Percentiles rank a stretch among this genome's conserved stretches.
These are phyloP conservation scores for Eulithis prunata DNA, from an alignment of 2,888 invertebrate species.

Conservation along the genomic window DNA sequence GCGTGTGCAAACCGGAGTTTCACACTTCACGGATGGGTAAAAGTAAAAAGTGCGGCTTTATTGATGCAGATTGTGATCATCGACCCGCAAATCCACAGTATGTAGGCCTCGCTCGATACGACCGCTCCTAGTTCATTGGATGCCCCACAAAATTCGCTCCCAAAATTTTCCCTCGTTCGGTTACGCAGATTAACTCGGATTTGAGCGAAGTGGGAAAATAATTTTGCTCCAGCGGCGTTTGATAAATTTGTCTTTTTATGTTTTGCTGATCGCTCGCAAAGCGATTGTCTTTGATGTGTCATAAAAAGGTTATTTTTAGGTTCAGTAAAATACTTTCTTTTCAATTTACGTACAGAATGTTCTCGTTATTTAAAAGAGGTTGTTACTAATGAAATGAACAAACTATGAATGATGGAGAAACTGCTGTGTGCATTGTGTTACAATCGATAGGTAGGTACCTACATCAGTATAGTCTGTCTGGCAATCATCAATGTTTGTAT, in stretches of 20 bases:
- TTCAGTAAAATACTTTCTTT: background rate
- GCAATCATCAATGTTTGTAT: conserved; percentile 6
- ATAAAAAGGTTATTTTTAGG: conserved; percentile 1
- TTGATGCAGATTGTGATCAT: conserved; percentile 39
- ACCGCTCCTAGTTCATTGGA: conserved; percentile 36
- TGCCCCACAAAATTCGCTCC: conserved; percentile 38
- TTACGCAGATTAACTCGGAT: conserved; percentile 43
- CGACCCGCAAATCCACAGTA: conserved; percentile 36
- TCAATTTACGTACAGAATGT: background rate
- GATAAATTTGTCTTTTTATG: conserved; percentile 35
- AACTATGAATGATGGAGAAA: conserved; percentile 3
- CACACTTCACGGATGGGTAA: conserved; percentile 16
- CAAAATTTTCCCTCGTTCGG: conserved; percentile 40
- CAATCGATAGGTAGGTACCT: too few relatives aligned
- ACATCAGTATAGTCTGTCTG: background rate
- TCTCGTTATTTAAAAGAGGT: background rate
- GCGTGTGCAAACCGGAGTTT: conserved; percentile 31
- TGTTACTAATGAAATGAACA: too few relatives aligned
- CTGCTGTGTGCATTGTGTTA: background rate
- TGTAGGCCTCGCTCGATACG: conserved; percentile 30
- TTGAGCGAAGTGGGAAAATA: conserved; percentile 42
- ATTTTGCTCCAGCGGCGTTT: conserved; percentile 39
- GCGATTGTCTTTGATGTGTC: conserved; percentile 22
- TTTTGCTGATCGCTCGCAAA: conserved; percentile 23
- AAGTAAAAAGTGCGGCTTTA: conserved; percentile 37